Evolutionary conservation across 2,888 invertebrate species (phyloP), one percentile per base, ranked within the genome.

Genomic region (Drosophila cognata): DNA sequence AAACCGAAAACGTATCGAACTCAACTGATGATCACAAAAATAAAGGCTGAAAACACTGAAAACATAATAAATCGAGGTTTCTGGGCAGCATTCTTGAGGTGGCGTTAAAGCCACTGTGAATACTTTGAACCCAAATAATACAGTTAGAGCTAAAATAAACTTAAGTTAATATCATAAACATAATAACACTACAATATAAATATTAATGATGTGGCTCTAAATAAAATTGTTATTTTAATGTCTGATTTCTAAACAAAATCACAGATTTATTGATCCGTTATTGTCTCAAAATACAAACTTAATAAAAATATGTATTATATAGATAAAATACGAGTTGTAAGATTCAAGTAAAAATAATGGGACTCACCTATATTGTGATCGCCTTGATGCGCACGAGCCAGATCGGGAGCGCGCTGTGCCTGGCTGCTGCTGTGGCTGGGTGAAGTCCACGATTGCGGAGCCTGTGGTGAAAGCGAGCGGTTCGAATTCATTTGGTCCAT

Each of bases 401-500:
- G 93, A 93, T 93, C 93, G 89, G 90, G 93, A 91, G 79, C 93
- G 91, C 91, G 92, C 79, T 83, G 92, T 64, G 72, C 77, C 74
- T 71, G 92, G 91, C 84, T 91, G 91, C 86, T 93, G 93, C 84
- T 92, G 93, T 92, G 92, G 74, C 90, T 92, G 92, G 92, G 93
- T 60, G 93, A 93, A 92, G 89, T 93, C 93, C 93, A 93, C 86
- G 93, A 92, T 79, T 91, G 92, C 74, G 86, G 93, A 89, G 82
- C 92, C 92, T 92, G 90, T 71, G 93, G 92, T 67, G 93, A 93
- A 91, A 91, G 94, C 94, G 93, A 92, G 88, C 92, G 93, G 90
- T 92, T 93, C 93, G 91, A 92, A 92, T 92, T 93, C 93, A 91
- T 91, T 91, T 92, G 93, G 91, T 92, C 92, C 92, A 85, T 92